Conservation (phyloP, 2,797 vertebrate species). For the Alexandromys oeconomus region DNA sequence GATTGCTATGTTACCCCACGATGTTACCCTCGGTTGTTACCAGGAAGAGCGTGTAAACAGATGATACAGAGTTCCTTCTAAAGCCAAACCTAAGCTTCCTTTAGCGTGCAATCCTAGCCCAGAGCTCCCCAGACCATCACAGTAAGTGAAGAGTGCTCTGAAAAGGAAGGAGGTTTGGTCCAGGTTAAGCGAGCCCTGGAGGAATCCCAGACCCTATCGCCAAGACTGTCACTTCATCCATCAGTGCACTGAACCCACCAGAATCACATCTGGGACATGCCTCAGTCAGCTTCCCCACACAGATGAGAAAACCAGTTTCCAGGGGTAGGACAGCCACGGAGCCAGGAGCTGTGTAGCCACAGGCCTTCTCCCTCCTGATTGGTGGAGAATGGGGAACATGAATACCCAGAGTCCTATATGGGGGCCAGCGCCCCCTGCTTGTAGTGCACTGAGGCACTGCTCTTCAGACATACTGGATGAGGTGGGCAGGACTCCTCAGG, state of each 20-base stretch:
- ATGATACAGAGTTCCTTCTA: not conserved
- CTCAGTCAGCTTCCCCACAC: not conserved
- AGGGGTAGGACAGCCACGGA: not conserved
- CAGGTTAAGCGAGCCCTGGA: not conserved
- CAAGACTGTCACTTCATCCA: not conserved
- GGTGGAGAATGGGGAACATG: not conserved
- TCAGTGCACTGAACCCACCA: not conserved
- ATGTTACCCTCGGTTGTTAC: not conserved
- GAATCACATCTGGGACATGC: not conserved
- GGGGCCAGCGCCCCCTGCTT: not conserved
- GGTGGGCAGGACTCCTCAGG: rapidly evolving
- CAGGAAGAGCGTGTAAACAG: not conserved
- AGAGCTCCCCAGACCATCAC: not conserved
- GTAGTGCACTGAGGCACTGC: not conserved
- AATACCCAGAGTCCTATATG: not conserved
- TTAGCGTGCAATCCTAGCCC: not conserved
- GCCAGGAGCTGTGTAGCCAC: not conserved
- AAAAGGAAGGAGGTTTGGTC: not conserved
- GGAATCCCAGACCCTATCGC: not conserved
- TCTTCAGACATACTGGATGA: not conserved
- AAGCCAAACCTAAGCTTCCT: not conserved
- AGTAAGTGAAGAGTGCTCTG: not conserved
- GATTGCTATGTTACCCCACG: not conserved
- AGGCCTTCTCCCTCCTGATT: not conserved
- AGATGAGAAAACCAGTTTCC: conserved; percentile 8